Base-by-base conservation (phyloP, 2,113 vertebrate species). In the Promerops cafer region DNA sequence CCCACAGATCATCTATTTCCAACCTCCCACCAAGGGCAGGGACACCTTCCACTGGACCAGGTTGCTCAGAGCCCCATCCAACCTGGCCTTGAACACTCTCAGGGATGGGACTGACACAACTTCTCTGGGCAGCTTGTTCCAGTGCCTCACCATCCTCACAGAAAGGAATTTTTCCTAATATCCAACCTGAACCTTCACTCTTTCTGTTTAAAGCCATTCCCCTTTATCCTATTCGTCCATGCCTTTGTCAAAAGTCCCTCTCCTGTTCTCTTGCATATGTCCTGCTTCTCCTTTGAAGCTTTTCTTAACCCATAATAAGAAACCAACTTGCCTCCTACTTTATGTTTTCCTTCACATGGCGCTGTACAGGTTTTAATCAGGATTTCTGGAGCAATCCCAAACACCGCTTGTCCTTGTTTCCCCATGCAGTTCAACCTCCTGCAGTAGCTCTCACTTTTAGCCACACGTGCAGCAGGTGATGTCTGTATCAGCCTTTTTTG, bases 351-450 rank as follows among this genome's bases (percentile, higher is more conserved):
- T 11, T 39, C 40, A 57, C 35, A 24, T 7, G 13, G 13, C 50
- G 23, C 16, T 74, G 20, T 18, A 3, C n/a, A 54, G 49, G 27
- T 59, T 91, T 83, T 57, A 64, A 66, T 75, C 40, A 70, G 71
- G 70, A 53, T 93, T 93, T 93, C 77, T 74, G 78, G 57, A 93
- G 16, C 37, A 35, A 68, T 88, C 56, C 47, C 33, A 74, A 74
- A 17, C 0, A 4, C 6, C 0, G 0, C 23, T 92, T 88, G 47
- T 79, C 63, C 47, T 95, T 88, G 39, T 59, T 86, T 72, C 21
- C 39, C 45, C 2, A 0, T 33, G n/a, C 42, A 61, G 45, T 50
- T 92, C 75, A 82, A 39, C 60, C 30, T 85, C 74, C 54, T 18
- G 22, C 19, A 23, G 40, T 6, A 2, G 28, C 31, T 83, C 82